These are phyloP conservation scores for Liasis olivaceus DNA, from an alignment of 2,797 vertebrate genomes.

Conservation along the genomic window DNA sequence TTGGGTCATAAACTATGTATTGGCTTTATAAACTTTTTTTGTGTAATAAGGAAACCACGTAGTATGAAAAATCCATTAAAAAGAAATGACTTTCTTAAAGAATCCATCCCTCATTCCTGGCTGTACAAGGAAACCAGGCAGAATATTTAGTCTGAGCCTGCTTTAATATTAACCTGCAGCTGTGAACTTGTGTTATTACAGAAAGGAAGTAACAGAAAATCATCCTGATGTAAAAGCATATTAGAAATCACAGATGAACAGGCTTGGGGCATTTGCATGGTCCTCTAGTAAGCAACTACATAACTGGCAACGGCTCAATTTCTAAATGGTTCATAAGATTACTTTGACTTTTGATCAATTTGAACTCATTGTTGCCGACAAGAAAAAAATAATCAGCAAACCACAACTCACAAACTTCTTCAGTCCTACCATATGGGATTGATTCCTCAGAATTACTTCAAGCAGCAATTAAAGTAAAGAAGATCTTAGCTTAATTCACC, in stretches of 20 bases:
- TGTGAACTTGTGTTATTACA: slow-evolving; percentile 55
- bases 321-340: slow-evolving; percentile 36
- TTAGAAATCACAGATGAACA: slow-evolving; percentile 56
- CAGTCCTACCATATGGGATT: neutral
- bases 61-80: slow-evolving; percentile 52
- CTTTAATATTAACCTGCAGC: slow-evolving; percentile 55
- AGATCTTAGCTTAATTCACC: neutral
- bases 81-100: slow-evolving; percentile 53
- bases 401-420: slow-evolving; percentile 19
- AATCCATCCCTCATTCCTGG: slow-evolving; percentile 18
- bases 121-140: slow-evolving; percentile 20
- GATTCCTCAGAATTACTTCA: slow-evolving; percentile 3
- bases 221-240: slow-evolving; percentile 57
- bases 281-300: slow-evolving; percentile 1
- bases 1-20: slow-evolving; percentile 14
- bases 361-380: neutral
- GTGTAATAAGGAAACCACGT: slow-evolving; percentile 40
- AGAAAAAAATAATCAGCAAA: slow-evolving; percentile 22
- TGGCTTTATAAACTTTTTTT: slow-evolving; percentile 31
- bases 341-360: neutral
- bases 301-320: slow-evolving; percentile 32
- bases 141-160: slow-evolving; percentile 46
- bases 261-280: slow-evolving; percentile 47
- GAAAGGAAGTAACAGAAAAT: slow-evolving; percentile 62
- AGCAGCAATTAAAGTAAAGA: neutral